Percentiles rank a stretch among this genome's conserved stretches.
These are phyloP conservation scores for Agonopterix subpropinquella DNA, from an alignment of 2,888 invertebrate species.

Conservation along the genomic window DNA sequence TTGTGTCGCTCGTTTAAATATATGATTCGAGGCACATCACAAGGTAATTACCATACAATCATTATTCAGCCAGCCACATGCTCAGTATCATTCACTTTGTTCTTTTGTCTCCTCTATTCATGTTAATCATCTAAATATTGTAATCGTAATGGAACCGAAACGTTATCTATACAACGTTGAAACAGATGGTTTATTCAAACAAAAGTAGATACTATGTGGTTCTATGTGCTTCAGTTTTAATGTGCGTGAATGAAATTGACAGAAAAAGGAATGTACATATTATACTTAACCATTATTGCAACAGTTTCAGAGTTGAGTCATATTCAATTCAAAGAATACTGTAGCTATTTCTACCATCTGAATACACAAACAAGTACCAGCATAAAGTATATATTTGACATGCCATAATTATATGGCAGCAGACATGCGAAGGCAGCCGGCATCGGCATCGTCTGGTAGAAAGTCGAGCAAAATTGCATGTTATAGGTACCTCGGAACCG, in stretches of 20 bases:
- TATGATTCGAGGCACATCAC: constrained; percentile 50
- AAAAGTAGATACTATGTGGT: too few relatives aligned
- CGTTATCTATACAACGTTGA: neutral
- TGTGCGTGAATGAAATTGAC: too few relatives aligned
- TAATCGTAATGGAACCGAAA: constrained; percentile 1
- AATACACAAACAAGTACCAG: constrained; percentile 11
- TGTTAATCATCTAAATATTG: constrained; percentile 15
- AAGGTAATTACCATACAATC: constrained; percentile 54
- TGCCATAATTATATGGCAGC: constrained; percentile 8
- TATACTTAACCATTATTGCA: too few relatives aligned
- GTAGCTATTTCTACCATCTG: constrained; percentile 7
- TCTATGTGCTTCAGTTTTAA: too few relatives aligned
- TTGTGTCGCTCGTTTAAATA: constrained; percentile 39
- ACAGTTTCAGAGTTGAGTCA: neutral
- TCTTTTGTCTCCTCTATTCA: constrained; percentile 42
- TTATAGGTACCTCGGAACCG: constrained; percentile 13
- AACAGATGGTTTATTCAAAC: neutral
- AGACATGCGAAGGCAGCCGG: constrained; percentile 11
- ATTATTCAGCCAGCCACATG: constrained; percentile 54
- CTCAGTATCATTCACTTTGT: constrained; percentile 35
- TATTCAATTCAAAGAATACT: neutral
- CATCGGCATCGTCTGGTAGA: constrained; percentile 31
- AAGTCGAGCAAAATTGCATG: constrained; percentile 54
- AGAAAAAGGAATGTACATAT: too few relatives aligned
- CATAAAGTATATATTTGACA: constrained; percentile 6